These are phyloP conservation scores for Rhodinocichla rosea DNA, from an alignment of 2,113 vertebrate genomes.

Conservation along the genomic window DNA sequence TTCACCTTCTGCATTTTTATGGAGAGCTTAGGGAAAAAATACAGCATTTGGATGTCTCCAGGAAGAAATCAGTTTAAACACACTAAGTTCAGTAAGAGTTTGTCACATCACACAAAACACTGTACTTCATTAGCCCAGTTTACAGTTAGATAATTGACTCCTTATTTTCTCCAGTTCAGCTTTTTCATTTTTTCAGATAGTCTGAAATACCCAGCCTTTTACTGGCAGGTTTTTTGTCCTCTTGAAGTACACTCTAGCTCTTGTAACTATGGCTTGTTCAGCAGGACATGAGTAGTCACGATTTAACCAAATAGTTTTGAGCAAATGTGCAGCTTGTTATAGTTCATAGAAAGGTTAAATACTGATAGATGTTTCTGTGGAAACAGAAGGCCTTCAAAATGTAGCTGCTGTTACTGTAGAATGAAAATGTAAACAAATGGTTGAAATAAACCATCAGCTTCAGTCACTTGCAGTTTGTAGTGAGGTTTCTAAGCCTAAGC, in stretches of 20 bases:
- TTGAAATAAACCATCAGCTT: not conserved
- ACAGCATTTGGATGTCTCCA: not conserved
- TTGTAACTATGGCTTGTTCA: not conserved
- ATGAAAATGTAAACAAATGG: not conserved
- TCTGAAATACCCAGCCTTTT: not conserved
- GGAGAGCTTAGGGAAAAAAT: not conserved
- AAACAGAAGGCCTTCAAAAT: not conserved
- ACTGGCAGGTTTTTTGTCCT: not conserved
- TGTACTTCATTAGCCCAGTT: not conserved
- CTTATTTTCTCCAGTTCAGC: not conserved
- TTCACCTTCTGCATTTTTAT: not conserved
- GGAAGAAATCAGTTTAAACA: not conserved
- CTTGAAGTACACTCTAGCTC: not conserved
- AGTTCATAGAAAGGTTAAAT: not conserved
- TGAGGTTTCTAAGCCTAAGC: not conserved
- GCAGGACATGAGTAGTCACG: not conserved
- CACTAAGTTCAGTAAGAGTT: not conserved
- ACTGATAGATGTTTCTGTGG: not conserved
- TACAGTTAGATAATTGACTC: not conserved
- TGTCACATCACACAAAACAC: not conserved
- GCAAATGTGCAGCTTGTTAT: not conserved
- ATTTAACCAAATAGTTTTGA: not conserved
- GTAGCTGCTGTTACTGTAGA: not conserved
- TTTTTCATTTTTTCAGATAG: not conserved
- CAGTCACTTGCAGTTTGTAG: not conserved